A percentile compares a stretch with the other conserved stretches of the same genome.
Evolutionary conservation across 2,113 vertebrate genomes (phyloP).

Genomic region (Tragelaphus strepsiceros): DNA sequence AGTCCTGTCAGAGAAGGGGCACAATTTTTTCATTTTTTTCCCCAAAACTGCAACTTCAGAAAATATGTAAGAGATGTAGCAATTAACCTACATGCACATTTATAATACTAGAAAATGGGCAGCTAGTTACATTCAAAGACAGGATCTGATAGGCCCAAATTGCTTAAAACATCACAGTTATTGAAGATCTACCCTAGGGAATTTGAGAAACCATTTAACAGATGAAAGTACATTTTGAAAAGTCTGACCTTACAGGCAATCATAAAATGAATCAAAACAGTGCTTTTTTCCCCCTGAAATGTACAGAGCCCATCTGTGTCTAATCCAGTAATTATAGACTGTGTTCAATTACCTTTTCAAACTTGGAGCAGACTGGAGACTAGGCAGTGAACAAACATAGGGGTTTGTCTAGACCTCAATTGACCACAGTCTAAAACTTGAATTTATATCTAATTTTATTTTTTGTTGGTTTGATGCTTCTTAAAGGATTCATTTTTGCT

Average conservation of each 20-base stretch:
- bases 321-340: conserved; percentile 92
- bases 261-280: conserved; percentile 91
- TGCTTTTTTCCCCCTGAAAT: conserved; percentile 84
- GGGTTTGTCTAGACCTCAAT: conserved; percentile 90
- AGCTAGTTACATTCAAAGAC: conserved; percentile 85
- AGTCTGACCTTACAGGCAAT: conserved; percentile 91
- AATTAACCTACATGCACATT: conserved; percentile 87
- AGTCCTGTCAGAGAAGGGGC: conserved; percentile 22
- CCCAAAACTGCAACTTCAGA: conserved; percentile 74
- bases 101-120: conserved; percentile 87
- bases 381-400: conserved; percentile 85
- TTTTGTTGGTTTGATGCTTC: conserved; percentile 79
- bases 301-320: conserved; percentile 90
- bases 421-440: conserved; percentile 89
- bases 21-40: conserved; percentile 49
- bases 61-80: conserved; percentile 82
- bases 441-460: conserved; percentile 88
- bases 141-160: conserved; percentile 87
- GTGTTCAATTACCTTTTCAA: conserved; percentile 92
- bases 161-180: conserved; percentile 90
- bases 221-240: conserved; percentile 92
- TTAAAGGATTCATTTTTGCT: conserved; percentile 79
- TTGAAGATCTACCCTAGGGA: conserved; percentile 86
- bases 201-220: conserved; percentile 88
- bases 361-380: conserved; percentile 88